Conservation (phyloP, 2,888 invertebrate genomes). For the Girardia tigrina region DNA sequence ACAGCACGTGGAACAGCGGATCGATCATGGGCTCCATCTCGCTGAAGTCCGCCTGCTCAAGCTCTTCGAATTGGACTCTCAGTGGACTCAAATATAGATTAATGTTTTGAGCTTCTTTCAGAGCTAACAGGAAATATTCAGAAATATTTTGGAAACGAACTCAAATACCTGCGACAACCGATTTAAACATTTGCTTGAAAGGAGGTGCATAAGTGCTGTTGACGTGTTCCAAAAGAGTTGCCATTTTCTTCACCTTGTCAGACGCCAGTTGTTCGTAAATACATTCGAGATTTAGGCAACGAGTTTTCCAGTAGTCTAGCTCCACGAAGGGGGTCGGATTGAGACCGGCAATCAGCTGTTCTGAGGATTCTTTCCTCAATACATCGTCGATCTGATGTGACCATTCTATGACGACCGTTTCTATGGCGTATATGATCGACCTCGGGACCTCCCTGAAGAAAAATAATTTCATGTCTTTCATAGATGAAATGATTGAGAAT, state of each 20-base stretch:
- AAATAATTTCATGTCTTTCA: too few relatives aligned
- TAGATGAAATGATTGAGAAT: too few relatives aligned
- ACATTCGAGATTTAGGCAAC: constrained; percentile 67
- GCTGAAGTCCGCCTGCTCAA: constrained; percentile 54
- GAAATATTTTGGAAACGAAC: background rate
- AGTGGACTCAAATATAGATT: constrained; percentile 70
- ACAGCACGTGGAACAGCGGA: constrained; percentile 70
- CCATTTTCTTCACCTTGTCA: constrained; percentile 69
- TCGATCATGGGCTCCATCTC: constrained; percentile 57
- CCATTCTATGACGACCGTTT: constrained; percentile 89
- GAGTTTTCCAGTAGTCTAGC: constrained; percentile 69
- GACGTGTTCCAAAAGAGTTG: constrained; percentile 72
- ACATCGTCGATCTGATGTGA: constrained; percentile 77
- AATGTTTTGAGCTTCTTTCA: constrained; percentile 77
- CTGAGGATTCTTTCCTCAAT: constrained; percentile 70
- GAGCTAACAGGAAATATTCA: too few relatives aligned
- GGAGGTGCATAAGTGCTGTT: constrained; percentile 81
- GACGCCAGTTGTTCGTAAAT: constrained; percentile 66
- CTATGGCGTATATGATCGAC: constrained; percentile 71
- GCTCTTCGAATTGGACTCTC: constrained; percentile 62
- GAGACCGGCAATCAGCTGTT: constrained; percentile 64
- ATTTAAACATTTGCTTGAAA: constrained; percentile 72
- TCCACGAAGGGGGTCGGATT: constrained; percentile 69
- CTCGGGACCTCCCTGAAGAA: constrained; percentile 43
- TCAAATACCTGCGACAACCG: constrained; percentile 64